These are phyloP conservation scores for Microdon myrmicae DNA, from an alignment of 2,888 invertebrate genomes.

Conservation along the genomic window DNA sequence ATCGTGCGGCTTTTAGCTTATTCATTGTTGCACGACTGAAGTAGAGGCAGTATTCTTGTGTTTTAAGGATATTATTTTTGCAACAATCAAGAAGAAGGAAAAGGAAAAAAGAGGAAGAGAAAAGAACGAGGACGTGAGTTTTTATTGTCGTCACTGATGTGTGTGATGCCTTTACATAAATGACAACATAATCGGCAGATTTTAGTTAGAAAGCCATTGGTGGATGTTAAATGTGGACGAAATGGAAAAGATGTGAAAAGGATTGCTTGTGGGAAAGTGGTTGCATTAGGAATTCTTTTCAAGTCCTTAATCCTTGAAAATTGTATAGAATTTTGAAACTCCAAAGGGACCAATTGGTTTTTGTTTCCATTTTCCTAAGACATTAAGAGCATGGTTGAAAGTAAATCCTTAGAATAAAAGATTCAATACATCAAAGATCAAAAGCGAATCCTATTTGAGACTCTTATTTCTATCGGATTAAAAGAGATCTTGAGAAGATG, in stretches of 20 bases:
- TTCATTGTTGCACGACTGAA: constrained; percentile 5
- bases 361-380: no score
- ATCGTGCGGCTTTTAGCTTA: constrained; percentile 28
- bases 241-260: not conserved
- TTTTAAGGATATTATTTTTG: constrained; percentile 1
- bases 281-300: constrained; percentile 9
- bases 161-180: constrained; percentile 17
- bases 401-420: not conserved
- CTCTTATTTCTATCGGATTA: not conserved
- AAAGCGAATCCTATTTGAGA: not conserved
- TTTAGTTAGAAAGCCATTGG: not conserved
- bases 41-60: not conserved
- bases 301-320: constrained; percentile 12
- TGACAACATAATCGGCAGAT: not conserved
- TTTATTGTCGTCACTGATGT: constrained; percentile 11
- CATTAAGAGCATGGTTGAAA: no score
- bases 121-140: constrained; percentile 16
- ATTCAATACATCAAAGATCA: constrained; percentile 1
- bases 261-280: constrained; percentile 34
- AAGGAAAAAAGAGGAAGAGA: not conserved
- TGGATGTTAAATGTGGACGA: not conserved
- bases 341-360: constrained; percentile 1
- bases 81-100: not conserved
- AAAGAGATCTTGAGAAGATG: no score
- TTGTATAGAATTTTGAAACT: not conserved